Evolutionary conservation across 2,888 invertebrate genomes (phyloP).

Genomic region (Gryllus longicercus): DNA sequence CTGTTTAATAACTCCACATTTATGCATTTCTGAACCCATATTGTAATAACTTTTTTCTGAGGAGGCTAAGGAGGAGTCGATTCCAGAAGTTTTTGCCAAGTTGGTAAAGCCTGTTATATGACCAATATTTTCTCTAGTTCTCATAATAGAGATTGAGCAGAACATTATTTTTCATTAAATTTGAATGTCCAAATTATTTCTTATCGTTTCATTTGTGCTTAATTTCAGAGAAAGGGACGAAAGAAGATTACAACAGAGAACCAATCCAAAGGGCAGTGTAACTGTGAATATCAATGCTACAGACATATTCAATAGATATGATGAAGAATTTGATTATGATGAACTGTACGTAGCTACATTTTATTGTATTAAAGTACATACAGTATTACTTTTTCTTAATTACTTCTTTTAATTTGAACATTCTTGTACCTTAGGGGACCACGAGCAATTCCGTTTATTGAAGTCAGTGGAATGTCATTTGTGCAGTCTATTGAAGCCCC

Average conservation of each 20-base stretch:
- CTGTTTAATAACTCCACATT: too few relatives aligned
- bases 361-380: conserved; percentile 1
- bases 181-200: too few relatives aligned
- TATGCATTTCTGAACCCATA: too few relatives aligned
- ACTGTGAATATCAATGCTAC: conserved; percentile 88
- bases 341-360: conserved; percentile 41
- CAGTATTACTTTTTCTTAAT: not conserved
- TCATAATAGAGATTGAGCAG: too few relatives aligned
- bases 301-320: conserved; percentile 83
- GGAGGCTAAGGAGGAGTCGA: too few relatives aligned
- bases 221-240: conserved; percentile 73
- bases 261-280: conserved; percentile 87
- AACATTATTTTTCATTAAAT: too few relatives aligned
- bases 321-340: conserved; percentile 59
- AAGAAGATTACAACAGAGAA: conserved; percentile 78
- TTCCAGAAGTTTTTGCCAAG: too few relatives aligned
- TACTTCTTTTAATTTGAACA: not conserved
- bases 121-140: too few relatives aligned
- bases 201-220: conserved; percentile 18
- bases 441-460: conserved; percentile 65
- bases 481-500: conserved; percentile 92
- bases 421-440: not conserved
- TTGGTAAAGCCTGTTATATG: too few relatives aligned
- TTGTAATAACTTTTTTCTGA: too few relatives aligned
- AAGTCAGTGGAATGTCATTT: conserved; percentile 90